Percentiles rank a stretch among this genome's conserved stretches.
Conservation (phyloP, 1,140 invertebrate genomes). For the Lasaia peninsularis region DNA sequence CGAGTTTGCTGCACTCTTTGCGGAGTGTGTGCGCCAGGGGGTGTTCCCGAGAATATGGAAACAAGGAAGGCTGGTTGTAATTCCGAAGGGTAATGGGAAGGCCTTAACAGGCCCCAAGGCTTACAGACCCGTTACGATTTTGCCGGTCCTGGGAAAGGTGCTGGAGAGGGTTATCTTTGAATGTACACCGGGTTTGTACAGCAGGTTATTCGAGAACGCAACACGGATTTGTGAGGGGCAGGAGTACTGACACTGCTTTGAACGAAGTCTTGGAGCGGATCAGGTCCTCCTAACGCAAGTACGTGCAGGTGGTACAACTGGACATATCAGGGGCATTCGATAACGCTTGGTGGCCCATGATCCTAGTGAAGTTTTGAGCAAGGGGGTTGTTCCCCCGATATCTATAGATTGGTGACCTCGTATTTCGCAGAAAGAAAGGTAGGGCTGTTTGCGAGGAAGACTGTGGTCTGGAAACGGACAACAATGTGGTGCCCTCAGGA, state of each 20-base stretch:
- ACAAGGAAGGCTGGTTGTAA: conserved; percentile 43
- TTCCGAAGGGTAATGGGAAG: no score
- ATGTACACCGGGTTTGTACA: conserved; percentile 22
- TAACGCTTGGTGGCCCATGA: conserved; percentile 47
- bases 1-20: no score
- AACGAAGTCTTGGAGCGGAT: conserved; percentile 23
- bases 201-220: conserved; percentile 31
- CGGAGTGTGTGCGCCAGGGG: no score
- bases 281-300: not conserved
- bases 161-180: conserved; percentile 42
- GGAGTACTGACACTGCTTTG: conserved; percentile 44
- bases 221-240: conserved; percentile 27
- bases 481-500: not conserved
- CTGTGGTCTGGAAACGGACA: conserved; percentile 14
- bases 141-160: conserved; percentile 54
- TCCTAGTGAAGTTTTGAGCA: conserved; percentile 27
- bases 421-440: conserved; percentile 45
- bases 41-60: not conserved
- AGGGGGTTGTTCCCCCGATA: conserved; percentile 23
- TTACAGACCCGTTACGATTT: no score
- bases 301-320: not conserved
- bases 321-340: conserved; percentile 57
- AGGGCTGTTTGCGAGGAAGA: conserved; percentile 12
- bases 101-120: no score
- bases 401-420: conserved; percentile 33